A percentile compares a stretch with the other conserved stretches of the same genome.
phyloP scores from a whole-genome alignment of 2,797 vertebrate species.

The Ataeniobius toweri region DNA sequence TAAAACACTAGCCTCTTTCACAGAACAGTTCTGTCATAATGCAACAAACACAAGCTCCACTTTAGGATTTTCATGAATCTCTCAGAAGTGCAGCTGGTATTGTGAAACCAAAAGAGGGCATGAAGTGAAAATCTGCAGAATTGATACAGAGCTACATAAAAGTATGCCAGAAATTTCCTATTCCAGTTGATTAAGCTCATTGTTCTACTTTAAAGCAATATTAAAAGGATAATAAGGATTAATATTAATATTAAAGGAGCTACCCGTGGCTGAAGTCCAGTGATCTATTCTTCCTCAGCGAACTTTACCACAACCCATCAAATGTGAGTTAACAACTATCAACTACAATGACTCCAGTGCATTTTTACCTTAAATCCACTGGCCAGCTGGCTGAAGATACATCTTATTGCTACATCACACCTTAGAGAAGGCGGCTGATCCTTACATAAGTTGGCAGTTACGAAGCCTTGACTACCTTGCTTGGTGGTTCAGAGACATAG shows the following conservation, averaged over 20 bases:
- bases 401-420: neutral
- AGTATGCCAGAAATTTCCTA: neutral
- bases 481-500: neutral
- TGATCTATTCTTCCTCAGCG: neutral
- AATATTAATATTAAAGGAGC: neutral
- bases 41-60: neutral
- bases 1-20: neutral
- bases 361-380: neutral
- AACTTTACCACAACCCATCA: neutral
- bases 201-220: too few relatives aligned
- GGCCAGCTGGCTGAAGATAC: neutral
- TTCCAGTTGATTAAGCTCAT: neutral
- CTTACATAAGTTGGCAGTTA: neutral
- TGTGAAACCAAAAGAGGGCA: neutral
- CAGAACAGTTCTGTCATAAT: neutral
- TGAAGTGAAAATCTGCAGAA: neutral
- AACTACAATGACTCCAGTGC: neutral
- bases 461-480: neutral
- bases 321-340: neutral
- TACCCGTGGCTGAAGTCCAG: neutral
- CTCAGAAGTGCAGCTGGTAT: neutral
- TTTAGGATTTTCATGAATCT: neutral
- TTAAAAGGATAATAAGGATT: too few relatives aligned
- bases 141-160: neutral
- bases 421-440: neutral